Evolutionary conservation across 2,797 vertebrate species (phyloP).

Genomic region (Hapalemur alaotrensis): DNA sequence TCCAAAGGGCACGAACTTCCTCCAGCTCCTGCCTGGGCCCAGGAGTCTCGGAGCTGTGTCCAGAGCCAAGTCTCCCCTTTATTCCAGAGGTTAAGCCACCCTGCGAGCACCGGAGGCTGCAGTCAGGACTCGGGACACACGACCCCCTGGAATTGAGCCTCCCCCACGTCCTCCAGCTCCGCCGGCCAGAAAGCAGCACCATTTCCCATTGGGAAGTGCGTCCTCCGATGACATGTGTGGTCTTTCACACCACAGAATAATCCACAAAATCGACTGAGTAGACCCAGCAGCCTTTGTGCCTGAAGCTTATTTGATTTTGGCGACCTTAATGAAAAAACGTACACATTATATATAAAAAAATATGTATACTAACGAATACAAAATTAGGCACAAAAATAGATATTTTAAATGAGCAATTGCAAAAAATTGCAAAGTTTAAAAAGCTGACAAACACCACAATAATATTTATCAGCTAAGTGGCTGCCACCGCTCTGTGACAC

Average conservation of each 20-base stretch:
- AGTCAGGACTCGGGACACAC: not conserved
- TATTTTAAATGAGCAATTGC: not conserved
- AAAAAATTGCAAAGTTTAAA: not conserved
- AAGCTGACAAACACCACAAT: not conserved
- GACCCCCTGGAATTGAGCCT: not conserved
- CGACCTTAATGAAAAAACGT: not conserved
- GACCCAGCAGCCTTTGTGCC: not conserved
- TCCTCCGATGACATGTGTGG: not conserved
- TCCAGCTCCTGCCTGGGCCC: not conserved
- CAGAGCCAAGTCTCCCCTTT: not conserved
- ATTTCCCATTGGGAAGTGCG: too few species aligned
- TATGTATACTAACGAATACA: not conserved
- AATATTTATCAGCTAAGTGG: not conserved
- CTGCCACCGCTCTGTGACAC: not conserved
- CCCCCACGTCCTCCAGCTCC: not conserved
- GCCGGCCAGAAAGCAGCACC: not conserved
- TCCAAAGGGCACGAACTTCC: not conserved
- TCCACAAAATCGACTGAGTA: not conserved
- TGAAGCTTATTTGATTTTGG: not conserved
- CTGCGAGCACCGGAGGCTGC: not conserved
- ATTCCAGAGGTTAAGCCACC: not conserved
- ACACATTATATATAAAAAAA: too few species aligned
- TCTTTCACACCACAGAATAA: not conserved
- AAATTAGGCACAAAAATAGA: not conserved
- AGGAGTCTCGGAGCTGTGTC: not conserved